A percentile compares a stretch with the other conserved stretches of the same genome.
phyloP scores from a whole-genome alignment of 2,797 vertebrate genomes.

The Synanceia verrucosa region DNA sequence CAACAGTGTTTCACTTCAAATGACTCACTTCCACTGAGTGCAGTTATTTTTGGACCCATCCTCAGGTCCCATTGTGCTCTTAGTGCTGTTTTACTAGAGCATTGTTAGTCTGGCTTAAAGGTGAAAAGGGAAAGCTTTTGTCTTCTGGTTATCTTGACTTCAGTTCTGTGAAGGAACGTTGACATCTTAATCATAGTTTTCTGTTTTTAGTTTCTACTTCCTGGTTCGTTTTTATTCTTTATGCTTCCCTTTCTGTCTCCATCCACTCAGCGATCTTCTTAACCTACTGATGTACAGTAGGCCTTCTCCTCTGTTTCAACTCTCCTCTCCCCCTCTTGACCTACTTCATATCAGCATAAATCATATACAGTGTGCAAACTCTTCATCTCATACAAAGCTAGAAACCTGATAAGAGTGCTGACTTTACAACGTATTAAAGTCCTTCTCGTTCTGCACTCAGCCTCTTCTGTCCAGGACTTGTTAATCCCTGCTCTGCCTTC shows the following conservation, averaged over 20 bases:
- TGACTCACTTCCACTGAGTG: slow-evolving; percentile 6
- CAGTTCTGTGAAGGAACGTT: neutral
- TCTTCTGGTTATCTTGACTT: neutral
- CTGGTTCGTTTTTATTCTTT: neutral
- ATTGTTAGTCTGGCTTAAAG: neutral
- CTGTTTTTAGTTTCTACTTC: neutral
- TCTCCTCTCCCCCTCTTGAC: slow-evolving; percentile 6
- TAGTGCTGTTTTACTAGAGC: neutral
- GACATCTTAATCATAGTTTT: neutral
- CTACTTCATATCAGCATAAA: slow-evolving; percentile 21
- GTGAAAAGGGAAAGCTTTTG: neutral
- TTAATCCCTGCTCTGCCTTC: slow-evolving; percentile 47
- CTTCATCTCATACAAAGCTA: slow-evolving; percentile 36
- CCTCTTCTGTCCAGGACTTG: slow-evolving; percentile 23
- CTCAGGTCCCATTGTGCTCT: neutral
- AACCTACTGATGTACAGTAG: neutral
- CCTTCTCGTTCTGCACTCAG: neutral
- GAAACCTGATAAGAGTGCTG: slow-evolving; percentile 35
- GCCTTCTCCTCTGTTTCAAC: neutral
- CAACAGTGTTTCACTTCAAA: neutral
- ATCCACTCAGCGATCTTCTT: neutral
- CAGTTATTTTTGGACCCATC: slow-evolving; percentile 11
- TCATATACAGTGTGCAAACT: slow-evolving; percentile 23
- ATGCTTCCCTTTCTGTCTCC: too few species aligned
- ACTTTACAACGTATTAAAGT: slow-evolving; percentile 54